A percentile compares a stretch with the other conserved stretches of the same genome.
phyloP scores from a whole-genome alignment of 2,797 vertebrate species.

The Xiphophorus birchmanni region DNA sequence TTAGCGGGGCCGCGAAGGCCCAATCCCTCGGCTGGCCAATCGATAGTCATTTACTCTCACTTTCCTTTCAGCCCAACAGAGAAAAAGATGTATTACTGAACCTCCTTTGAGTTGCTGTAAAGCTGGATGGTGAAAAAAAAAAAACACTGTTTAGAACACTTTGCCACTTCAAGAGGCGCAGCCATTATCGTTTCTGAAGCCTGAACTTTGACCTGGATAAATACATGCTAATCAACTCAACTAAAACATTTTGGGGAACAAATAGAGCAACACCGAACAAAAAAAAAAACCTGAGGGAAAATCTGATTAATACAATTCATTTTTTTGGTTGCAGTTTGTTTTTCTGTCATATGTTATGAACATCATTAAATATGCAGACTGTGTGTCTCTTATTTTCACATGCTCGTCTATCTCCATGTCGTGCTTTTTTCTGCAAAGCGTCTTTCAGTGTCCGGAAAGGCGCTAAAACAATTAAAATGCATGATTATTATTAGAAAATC shows the following conservation, averaged over 20 bases:
- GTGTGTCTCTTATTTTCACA: conserved; percentile 26
- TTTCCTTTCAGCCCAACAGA: conserved; percentile 67
- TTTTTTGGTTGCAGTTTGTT: conserved; percentile 48
- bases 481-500: neutral
- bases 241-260: conserved; percentile 39
- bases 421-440: too few relatives aligned
- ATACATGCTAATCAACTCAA: conserved; percentile 34
- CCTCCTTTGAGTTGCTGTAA: conserved; percentile 53
- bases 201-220: conserved; percentile 29
- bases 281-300: conserved; percentile 42
- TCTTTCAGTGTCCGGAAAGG: too few relatives aligned
- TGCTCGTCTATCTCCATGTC: neutral
- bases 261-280: conserved; percentile 30
- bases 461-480: too few relatives aligned
- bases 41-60: conserved; percentile 83
- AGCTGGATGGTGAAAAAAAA: conserved; percentile 17
- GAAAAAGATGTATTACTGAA: conserved; percentile 71
- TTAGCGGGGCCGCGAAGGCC: conserved; percentile 72
- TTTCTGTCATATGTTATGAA: conserved; percentile 33
- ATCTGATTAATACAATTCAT: conserved; percentile 41
- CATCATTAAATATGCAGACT: neutral
- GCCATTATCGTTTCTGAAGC: conserved; percentile 16
- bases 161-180: conserved; percentile 37
- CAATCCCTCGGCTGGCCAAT: conserved; percentile 74
- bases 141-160: conserved; percentile 37